Base-by-base conservation (phyloP, 2,888 invertebrate genomes). In the Cryptus armator region DNA sequence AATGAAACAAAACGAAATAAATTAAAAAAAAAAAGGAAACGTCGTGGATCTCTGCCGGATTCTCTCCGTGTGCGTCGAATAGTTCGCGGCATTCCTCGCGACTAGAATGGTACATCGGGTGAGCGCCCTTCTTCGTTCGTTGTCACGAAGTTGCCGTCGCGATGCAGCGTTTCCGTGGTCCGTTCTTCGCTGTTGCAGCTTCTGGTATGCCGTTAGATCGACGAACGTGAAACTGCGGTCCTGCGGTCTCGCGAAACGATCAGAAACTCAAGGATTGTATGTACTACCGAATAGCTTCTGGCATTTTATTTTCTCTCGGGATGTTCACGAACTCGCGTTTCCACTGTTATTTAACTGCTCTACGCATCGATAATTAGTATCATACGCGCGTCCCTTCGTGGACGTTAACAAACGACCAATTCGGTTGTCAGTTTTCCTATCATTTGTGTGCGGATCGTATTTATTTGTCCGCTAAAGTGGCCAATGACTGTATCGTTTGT, bases 141-240 rank as follows among this genome's bases (percentile, higher is more conserved):
- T 83, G 75, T 83, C 70, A 79, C 79, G 79, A 83, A 70, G 74
- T 56, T 44, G 53, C 51, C 74, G 79, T 75, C 72, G 62, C 83
- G 78, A 83, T 16, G 51, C 59, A 67, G 51, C 56, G 67, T 56
- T 56, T 24, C 51, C 37, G 44, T 5, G 37, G 37, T 37, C 37
- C 37, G 37, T 37, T 37, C 37, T 37, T 37, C 6, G 37, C 48
- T 64, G 43, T 9, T 56, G 68, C 44, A 44, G 46, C 59, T 77
- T 62, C 81, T 62, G 66, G 56, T 71, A 77, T 77, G 76, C 67
- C 84, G 72, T 80, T 77, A 56, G 77, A 70, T 43, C 67, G 53
- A 43, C 51, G 62, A 77, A 53, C 62, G 43, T 24, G 68, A 77
- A 71, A 32, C 62, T 19, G 24, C 6, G 53, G 7, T 9, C 37